These are phyloP conservation scores for Seriola dumerili DNA, from an alignment of 2,113 vertebrate genomes.

Conservation along the genomic window DNA sequence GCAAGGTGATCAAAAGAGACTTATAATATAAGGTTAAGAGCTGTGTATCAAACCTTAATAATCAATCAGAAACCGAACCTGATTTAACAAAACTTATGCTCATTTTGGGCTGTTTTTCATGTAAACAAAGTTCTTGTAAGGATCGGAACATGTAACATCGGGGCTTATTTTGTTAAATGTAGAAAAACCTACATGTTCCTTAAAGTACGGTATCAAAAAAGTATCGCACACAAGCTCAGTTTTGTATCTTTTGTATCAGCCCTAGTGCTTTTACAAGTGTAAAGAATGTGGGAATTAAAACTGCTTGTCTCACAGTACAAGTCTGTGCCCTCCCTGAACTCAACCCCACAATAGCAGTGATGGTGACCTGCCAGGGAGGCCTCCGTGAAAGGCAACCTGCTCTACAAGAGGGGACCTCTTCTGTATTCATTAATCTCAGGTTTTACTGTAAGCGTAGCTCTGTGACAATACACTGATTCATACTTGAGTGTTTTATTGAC, in stretches of 20 bases:
- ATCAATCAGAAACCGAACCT: too few species aligned
- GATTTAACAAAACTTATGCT: too few species aligned
- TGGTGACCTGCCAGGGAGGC: conserved; percentile 31
- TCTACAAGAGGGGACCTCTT: neutral
- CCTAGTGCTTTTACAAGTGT: neutral
- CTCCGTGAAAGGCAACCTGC: conserved; percentile 24
- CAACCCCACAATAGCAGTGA: conserved; percentile 19
- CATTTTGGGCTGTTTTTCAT: too few species aligned
- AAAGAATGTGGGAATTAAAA: neutral
- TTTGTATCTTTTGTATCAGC: neutral
- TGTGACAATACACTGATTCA: conserved; percentile 39
- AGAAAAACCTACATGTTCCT: neutral
- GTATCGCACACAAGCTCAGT: neutral
- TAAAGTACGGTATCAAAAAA: neutral
- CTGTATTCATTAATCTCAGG: conserved; percentile 37
- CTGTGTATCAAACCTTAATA: too few species aligned
- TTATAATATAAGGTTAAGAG: too few species aligned
- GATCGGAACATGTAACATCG: too few species aligned
- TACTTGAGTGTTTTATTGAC: conserved; percentile 55
- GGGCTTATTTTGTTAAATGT: neutral
- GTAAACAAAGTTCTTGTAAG: too few species aligned
- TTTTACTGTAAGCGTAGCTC: conserved; percentile 28
- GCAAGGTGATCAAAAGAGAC: too few species aligned
- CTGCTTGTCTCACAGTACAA: neutral
- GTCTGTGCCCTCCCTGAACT: conserved; percentile 30